These are phyloP conservation scores for Gallinago solitaria DNA, from an alignment of 2,797 vertebrate species.

Conservation along the genomic window DNA sequence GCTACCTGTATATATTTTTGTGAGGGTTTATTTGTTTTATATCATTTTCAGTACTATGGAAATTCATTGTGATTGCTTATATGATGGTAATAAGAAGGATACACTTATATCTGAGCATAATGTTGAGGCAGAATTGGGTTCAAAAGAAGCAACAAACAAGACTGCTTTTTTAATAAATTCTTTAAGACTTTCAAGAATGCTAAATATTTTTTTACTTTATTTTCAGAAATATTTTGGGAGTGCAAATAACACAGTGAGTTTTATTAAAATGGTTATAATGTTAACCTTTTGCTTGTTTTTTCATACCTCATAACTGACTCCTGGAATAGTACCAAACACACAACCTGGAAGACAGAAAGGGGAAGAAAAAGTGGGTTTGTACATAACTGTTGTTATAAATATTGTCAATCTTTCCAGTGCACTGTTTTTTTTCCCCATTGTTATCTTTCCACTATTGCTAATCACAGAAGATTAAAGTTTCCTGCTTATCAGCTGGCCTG, in stretches of 20 bases:
- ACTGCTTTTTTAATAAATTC: conserved; percentile 24
- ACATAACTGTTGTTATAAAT: neutral
- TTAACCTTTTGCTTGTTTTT: conserved; percentile 18
- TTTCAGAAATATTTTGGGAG: conserved; percentile 20
- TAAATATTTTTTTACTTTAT: conserved; percentile 47
- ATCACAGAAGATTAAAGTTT: neutral
- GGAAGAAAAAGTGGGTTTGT: neutral
- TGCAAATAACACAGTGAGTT: neutral
- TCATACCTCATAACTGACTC: conserved; percentile 24
- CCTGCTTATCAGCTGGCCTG: neutral
- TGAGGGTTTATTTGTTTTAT: neutral
- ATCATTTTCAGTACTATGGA: neutral
- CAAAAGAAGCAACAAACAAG: neutral
- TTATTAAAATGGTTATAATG: neutral
- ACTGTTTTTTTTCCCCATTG: neutral
- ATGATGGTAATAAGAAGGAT: neutral
- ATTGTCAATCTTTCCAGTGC: neutral
- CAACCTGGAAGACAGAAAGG: neutral
- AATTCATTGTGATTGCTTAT: neutral
- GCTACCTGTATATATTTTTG: conserved; percentile 2
- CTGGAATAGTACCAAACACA: neutral
- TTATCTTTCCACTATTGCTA: neutral
- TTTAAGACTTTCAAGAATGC: neutral
- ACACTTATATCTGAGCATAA: neutral
- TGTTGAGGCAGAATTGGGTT: neutral